These are phyloP conservation scores for Petrocephalus schoutedeni DNA, from an alignment of 2,797 vertebrate genomes.

Conservation along the genomic window DNA sequence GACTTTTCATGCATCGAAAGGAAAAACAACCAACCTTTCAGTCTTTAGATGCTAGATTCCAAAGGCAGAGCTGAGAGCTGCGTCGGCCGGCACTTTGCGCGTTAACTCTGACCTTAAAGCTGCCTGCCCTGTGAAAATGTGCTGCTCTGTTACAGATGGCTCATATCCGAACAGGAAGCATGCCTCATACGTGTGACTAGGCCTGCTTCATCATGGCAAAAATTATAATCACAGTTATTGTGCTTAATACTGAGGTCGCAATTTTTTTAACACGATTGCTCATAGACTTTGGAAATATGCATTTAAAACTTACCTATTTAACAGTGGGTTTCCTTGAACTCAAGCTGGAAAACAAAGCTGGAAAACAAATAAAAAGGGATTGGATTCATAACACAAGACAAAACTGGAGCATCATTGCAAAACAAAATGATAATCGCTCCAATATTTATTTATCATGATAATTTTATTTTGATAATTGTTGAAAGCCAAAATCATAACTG, in stretches of 20 bases:
- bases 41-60: not conserved
- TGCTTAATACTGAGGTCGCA: not conserved
- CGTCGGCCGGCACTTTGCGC: not conserved
- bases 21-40: conserved; percentile 23
- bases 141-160: not conserved
- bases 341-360: no score
- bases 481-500: no score
- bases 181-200: not conserved
- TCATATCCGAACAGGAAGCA: not conserved
- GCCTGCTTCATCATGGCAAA: not conserved
- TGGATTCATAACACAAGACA: no score
- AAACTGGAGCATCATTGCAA: no score
- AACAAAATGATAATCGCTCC: no score
- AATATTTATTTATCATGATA: no score
- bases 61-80: not conserved
- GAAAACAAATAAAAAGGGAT: no score
- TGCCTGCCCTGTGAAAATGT: not conserved
- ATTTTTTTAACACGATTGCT: no score
- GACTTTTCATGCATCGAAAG: conserved; percentile 9
- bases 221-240: not conserved
- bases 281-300: no score
- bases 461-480: no score
- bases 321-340: no score
- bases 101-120: not conserved
- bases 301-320: no score